phyloP scores from a whole-genome alignment of 2,888 invertebrate species.

The Stenchaetothrips biformis region DNA sequence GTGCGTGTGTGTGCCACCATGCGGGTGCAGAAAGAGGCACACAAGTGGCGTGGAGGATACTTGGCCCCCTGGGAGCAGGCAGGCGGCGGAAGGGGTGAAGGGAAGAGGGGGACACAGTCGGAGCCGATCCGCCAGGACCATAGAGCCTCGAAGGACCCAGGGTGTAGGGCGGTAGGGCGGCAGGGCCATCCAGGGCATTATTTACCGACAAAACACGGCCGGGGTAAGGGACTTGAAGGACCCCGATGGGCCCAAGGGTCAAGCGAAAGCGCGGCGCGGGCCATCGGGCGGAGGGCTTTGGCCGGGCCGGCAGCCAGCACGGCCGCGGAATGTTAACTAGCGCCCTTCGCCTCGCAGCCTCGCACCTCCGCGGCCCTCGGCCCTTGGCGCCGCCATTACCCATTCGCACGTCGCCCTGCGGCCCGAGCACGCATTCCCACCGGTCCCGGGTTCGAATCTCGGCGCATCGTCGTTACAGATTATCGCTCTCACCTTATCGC shows the following conservation, averaged over 20 bases:
- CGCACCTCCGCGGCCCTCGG: neutral
- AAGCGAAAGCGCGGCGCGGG: neutral
- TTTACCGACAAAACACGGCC: constrained; percentile 17
- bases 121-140: too few relatives aligned
- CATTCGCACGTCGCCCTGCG: constrained; percentile 5
- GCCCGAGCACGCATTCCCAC: neutral
- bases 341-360: too few relatives aligned
- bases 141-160: too few relatives aligned
- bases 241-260: neutral
- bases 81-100: neutral
- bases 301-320: neutral
- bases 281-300: neutral
- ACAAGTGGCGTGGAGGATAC: constrained; percentile 24
- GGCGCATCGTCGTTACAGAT: neutral
- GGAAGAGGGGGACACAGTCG: neutral
- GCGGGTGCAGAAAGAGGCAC: neutral
- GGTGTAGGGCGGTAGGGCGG: too few relatives aligned
- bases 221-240: neutral
- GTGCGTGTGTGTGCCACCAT: neutral
- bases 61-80: constrained; percentile 4
- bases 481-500: neutral
- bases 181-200: constrained; percentile 20
- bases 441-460: neutral
- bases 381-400: neutral
- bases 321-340: constrained; percentile 6